These are phyloP conservation scores for Leucania comma DNA, from an alignment of 2,888 invertebrate genomes.

Conservation along the genomic window DNA sequence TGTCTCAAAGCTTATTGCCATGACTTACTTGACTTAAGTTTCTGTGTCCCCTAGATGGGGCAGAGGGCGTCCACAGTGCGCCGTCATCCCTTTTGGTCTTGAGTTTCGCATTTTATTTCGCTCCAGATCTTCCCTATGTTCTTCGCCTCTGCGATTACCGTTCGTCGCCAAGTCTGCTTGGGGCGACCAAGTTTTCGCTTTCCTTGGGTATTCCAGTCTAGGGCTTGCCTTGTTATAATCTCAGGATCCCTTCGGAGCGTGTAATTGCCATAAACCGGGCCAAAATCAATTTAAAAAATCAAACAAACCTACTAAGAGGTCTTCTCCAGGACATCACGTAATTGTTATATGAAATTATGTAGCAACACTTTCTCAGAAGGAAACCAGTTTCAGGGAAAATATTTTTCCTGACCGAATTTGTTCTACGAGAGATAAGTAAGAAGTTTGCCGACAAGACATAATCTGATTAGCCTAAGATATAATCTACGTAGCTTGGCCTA, in stretches of 20 bases:
- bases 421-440: slow-evolving; percentile 5
- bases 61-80: too few relatives aligned
- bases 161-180: too few relatives aligned
- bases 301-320: background rate
- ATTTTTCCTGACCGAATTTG: slow-evolving; percentile 19
- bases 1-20: background rate
- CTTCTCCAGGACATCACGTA: background rate
- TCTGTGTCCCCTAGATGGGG: too few relatives aligned
- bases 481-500: slow-evolving; percentile 17
- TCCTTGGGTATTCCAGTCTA: too few relatives aligned
- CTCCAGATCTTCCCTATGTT: too few relatives aligned
- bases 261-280: background rate
- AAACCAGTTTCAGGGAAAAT: background rate
- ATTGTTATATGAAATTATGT: background rate
- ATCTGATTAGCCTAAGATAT: slow-evolving; percentile 43
- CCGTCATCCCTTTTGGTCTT: too few relatives aligned
- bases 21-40: too few relatives aligned
- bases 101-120: too few relatives aligned
- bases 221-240: too few relatives aligned
- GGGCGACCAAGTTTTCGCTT: too few relatives aligned
- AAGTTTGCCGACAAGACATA: slow-evolving; percentile 20
- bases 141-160: too few relatives aligned
- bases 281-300: background rate
- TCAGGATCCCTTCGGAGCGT: too few relatives aligned
- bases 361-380: background rate